Evolutionary conservation across 2,113 vertebrate species (phyloP), one percentile per base, ranked within the genome.

Genomic region (Emydura subglobosa): DNA sequence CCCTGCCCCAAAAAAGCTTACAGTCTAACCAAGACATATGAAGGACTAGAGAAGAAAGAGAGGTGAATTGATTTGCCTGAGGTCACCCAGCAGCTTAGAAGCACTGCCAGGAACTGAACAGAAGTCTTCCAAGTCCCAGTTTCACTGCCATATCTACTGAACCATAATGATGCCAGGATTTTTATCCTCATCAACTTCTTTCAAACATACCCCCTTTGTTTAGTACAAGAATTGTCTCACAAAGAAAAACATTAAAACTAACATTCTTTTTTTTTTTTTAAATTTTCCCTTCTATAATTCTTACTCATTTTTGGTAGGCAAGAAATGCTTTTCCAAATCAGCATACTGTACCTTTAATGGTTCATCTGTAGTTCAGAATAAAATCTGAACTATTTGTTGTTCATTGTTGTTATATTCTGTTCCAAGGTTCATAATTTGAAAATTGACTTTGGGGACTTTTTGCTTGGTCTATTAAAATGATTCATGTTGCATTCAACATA

Each of bases 401-500:
- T 98, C 87, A 93, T 98, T 98, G 98, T 98, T 98, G 98, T 98
- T 98, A 96, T 97, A 98, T 97, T 98, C 98, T 94, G 97, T 98
- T 98, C 98, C 98, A 98, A 98, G 98, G 98, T 98, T 99, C 98
- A 98, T 98, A 98, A 98, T 98, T 98, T 98, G 98, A 99, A 99
- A 98, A 99, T 98, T 98, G 98, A 98, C 99, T 98, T 98, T 98
- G 98, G 98, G 98, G 98, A 99, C 98, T 98, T 99, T 98, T 98
- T 98, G 97, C 98, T 98, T 34, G 97, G 98, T 99, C 99, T 99
- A 99, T 99, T 99, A 99, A 98, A 99, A 98, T 99, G 99, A 99
- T 99, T 99, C 99, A 99, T 99, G 99, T 98, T 98, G 98, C 98
- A 99, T 98, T 99, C 99, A 98, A 99, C 98, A 99, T 98, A 99